These are phyloP conservation scores for Setipinna tenuifilis DNA, from an alignment of 2,797 vertebrate species.

Conservation along the genomic window DNA sequence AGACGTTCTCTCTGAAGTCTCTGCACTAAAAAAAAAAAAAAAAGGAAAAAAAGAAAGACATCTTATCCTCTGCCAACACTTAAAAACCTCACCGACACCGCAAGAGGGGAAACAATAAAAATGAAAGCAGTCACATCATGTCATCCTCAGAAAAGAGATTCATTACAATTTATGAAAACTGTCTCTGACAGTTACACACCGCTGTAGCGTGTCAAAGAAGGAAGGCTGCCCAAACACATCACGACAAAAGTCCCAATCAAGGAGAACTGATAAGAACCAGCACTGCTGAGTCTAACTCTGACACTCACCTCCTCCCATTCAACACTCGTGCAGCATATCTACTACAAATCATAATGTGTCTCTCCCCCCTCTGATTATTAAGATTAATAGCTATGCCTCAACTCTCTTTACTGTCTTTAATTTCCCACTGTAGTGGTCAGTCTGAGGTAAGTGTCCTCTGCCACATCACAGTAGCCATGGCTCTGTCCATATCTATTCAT, in stretches of 20 bases:
- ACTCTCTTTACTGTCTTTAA: not conserved
- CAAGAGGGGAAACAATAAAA: not conserved
- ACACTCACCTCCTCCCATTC: not conserved
- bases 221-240: not conserved
- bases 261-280: not conserved
- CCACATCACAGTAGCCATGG: not conserved
- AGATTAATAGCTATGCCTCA: not conserved
- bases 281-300: not conserved
- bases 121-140: not conserved
- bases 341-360: too few relatives aligned
- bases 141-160: not conserved
- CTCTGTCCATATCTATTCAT: not conserved
- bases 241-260: not conserved
- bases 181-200: not conserved
- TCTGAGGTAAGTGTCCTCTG: conserved; percentile 8
- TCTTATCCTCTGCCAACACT: conserved; percentile 52
- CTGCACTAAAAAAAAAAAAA: conserved; percentile 42
- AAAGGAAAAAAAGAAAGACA: conserved; percentile 49
- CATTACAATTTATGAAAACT: not conserved
- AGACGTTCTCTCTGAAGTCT: conserved; percentile 60
- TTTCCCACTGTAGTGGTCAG: not conserved
- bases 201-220: not conserved
- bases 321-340: too few relatives aligned
- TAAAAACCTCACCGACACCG: conserved; percentile 32
- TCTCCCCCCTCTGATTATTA: not conserved